A percentile compares a stretch with the other conserved stretches of the same genome.
These are phyloP conservation scores for Chaetodon trifascialis DNA, from an alignment of 2,113 vertebrate species.

Conservation along the genomic window DNA sequence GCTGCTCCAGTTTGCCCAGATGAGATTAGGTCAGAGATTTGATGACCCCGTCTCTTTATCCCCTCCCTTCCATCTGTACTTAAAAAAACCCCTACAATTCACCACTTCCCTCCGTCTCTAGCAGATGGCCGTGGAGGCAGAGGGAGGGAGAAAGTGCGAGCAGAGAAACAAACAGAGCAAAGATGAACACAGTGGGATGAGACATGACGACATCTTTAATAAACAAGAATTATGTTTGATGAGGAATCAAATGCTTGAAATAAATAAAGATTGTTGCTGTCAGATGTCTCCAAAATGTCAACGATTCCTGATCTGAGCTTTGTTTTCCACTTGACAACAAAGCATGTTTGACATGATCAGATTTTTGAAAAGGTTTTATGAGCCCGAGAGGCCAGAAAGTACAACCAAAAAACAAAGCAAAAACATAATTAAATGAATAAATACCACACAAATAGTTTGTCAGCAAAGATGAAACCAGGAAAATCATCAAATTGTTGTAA, in stretches of 20 bases:
- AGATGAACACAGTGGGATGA: neutral
- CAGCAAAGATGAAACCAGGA: neutral
- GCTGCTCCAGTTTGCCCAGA: slow-evolving; percentile 57
- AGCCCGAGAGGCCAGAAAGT: neutral
- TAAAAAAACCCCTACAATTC: slow-evolving; percentile 50
- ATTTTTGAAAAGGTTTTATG: slow-evolving; percentile 1
- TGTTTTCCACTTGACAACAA: slow-evolving; percentile 4
- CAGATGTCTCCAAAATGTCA: neutral
- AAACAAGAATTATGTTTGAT: neutral
- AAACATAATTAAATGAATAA: neutral
- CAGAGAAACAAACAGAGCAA: neutral
- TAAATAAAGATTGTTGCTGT: neutral
- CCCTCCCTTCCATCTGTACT: slow-evolving; percentile 72
- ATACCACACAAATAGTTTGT: neutral
- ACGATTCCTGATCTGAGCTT: neutral
- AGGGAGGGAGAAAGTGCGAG: slow-evolving; percentile 33
- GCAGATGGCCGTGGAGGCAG: slow-evolving; percentile 72
- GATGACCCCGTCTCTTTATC: slow-evolving; percentile 68
- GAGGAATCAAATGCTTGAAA: neutral
- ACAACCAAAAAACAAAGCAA: neutral
- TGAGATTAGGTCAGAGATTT: slow-evolving; percentile 78
- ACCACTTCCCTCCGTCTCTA: slow-evolving; percentile 40
- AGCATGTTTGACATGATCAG: neutral
- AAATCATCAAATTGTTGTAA: neutral
- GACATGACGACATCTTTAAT: neutral